Percentiles rank a stretch among this genome's conserved stretches.
These are phyloP conservation scores for Polyodon spathula DNA, from an alignment of 2,113 vertebrate genomes.

Conservation along the genomic window DNA sequence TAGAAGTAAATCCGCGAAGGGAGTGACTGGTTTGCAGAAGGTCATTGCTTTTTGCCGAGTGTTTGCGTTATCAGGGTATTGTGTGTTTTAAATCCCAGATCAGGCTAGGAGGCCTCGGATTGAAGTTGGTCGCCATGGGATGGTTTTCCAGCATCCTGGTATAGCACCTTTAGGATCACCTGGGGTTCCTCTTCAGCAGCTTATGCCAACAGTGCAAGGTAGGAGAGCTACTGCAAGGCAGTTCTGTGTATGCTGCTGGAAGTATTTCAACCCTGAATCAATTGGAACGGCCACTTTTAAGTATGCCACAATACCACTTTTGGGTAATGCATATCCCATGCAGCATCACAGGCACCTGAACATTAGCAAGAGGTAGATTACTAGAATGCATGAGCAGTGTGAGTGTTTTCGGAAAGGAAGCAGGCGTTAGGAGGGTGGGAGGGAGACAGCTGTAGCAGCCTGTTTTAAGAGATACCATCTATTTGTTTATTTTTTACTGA, in stretches of 20 bases:
- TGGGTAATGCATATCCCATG: neutral
- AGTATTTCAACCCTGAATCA: slow-evolving; percentile 25
- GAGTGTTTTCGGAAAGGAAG: neutral
- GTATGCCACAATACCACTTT: neutral
- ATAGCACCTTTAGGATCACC: slow-evolving; percentile 78
- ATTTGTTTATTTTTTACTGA: neutral
- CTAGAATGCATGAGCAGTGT: slow-evolving; percentile 18
- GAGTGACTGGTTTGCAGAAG: slow-evolving; percentile 45
- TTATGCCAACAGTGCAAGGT: slow-evolving; percentile 99
- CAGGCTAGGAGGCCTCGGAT: slow-evolving; percentile 97
- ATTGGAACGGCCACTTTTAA: slow-evolving; percentile 13
- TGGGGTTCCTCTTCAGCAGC: slow-evolving; percentile 96
- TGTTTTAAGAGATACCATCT: slow-evolving; percentile 54
- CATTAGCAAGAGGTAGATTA: neutral
- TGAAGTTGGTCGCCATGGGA: slow-evolving; percentile 96
- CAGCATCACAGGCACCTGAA: neutral
- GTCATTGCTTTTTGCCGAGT: slow-evolving; percentile 58
- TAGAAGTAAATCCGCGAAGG: slow-evolving; percentile 39
- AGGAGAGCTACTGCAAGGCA: slow-evolving; percentile 67
- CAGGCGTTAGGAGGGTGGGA: slow-evolving; percentile 40
- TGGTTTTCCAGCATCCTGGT: slow-evolving; percentile 98
- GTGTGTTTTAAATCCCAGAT: slow-evolving; percentile 89
- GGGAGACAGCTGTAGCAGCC: slow-evolving; percentile 32
- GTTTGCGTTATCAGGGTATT: slow-evolving; percentile 70
- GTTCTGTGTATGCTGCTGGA: slow-evolving; percentile 50